Conservation (phyloP, 2,797 vertebrate species). For the Okamejei kenojei region DNA sequence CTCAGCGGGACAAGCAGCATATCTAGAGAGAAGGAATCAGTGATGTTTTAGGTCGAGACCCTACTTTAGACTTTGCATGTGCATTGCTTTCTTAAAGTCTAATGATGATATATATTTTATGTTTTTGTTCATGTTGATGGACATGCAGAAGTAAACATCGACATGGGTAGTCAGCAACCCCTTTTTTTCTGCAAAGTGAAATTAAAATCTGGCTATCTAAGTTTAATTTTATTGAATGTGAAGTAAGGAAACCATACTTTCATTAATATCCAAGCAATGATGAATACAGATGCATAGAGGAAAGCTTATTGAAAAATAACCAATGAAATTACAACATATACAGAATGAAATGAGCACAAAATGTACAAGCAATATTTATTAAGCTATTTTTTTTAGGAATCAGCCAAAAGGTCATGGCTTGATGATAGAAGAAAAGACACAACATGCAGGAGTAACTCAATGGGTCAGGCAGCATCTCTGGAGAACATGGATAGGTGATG, state of each 20-base stretch:
- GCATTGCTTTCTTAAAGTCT: background rate
- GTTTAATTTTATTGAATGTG: background rate
- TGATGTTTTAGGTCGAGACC: too few species aligned
- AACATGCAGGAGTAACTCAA: too few species aligned
- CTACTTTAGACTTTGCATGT: background rate
- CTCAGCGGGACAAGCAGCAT: too few species aligned
- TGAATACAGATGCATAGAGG: background rate
- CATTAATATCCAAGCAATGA: too few species aligned
- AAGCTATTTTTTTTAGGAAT: too few species aligned
- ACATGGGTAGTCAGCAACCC: background rate
- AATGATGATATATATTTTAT: background rate
- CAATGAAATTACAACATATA: background rate
- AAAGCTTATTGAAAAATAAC: background rate
- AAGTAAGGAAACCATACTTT: background rate
- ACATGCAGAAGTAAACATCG: background rate
- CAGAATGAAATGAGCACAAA: background rate
- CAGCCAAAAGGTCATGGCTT: background rate
- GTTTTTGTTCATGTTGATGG: background rate
- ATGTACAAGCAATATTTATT: background rate
- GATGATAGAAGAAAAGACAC: background rate
- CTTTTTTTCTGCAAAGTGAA: background rate
- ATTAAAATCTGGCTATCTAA: background rate
- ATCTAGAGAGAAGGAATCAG: too few species aligned
- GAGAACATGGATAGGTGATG: too few species aligned
- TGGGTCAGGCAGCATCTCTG: too few species aligned